Conservation (phyloP, 1,140 invertebrate species). For the Meloidogyne exigua region DNA sequence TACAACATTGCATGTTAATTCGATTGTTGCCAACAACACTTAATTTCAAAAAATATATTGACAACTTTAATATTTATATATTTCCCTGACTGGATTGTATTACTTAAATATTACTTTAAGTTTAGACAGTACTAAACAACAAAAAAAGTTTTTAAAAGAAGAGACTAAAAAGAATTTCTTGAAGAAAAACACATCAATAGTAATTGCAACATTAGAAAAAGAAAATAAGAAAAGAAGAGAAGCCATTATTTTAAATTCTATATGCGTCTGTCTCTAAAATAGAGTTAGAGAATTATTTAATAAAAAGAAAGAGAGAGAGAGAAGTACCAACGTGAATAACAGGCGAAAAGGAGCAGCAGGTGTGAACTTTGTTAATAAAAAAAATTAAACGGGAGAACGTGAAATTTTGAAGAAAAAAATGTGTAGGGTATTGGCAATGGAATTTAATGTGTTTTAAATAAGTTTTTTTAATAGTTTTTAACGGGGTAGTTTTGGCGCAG, state of each 20-base stretch:
- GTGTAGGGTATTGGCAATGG: not conserved
- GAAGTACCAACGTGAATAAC: not conserved
- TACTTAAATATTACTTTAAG: not conserved
- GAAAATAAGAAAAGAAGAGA: too few relatives aligned
- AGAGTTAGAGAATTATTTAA: not conserved
- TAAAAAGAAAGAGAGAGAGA: not conserved
- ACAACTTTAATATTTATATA: too few relatives aligned
- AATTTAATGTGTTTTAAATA: not conserved
- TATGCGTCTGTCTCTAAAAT: not conserved
- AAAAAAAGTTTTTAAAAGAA: not conserved
- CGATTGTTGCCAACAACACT: not conserved
- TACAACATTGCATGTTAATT: not conserved
- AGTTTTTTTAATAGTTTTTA: not conserved
- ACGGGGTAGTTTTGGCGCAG: not conserved
- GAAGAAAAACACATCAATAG: too few relatives aligned
- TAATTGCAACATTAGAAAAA: not conserved
- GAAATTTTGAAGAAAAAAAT: not conserved
- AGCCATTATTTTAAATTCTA: too few relatives aligned
- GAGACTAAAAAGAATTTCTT: not conserved
- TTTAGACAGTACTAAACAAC: not conserved
- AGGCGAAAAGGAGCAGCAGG: not conserved
- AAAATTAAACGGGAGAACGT: not conserved
- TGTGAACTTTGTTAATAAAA: slow-evolving; percentile 2
- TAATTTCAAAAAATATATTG: not conserved
- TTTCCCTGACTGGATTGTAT: not conserved